Conservation (phyloP, 2,797 vertebrate genomes). For the Cirrhinus mrigala region DNA sequence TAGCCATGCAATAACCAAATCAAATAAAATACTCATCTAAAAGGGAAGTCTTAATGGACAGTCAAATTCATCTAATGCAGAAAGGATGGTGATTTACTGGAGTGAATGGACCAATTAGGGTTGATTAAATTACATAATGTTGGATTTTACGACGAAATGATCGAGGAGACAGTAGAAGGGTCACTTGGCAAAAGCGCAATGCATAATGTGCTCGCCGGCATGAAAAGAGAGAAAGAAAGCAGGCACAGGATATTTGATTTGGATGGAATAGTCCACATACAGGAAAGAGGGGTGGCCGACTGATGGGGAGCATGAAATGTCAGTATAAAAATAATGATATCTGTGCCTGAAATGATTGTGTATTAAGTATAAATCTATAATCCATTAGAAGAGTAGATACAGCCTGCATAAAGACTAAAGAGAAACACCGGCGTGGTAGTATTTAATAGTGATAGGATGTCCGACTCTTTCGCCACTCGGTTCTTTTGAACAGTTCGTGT, state of each 20-base stretch:
- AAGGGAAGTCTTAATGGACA: background rate
- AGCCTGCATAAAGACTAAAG: background rate
- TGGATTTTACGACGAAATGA: constrained; percentile 21
- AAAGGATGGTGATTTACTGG: background rate
- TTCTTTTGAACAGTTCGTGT: constrained; percentile 7
- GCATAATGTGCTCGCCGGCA: background rate
- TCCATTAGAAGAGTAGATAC: background rate
- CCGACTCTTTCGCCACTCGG: background rate
- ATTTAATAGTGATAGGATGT: background rate
- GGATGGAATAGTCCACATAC: constrained; percentile 53
- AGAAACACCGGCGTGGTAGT: background rate
- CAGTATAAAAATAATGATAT: background rate
- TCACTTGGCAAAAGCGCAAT: constrained; percentile 1
- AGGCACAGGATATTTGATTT: constrained; percentile 31
- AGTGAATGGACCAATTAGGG: constrained; percentile 7
- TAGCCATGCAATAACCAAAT: constrained; percentile 1
- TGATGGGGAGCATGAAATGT: background rate
- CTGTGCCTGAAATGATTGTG: background rate
- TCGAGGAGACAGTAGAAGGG: background rate
- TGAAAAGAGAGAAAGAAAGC: background rate
- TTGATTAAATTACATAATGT: constrained; percentile 6
- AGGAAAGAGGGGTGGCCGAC: constrained; percentile 31
- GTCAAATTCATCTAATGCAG: background rate
- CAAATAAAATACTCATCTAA: background rate
- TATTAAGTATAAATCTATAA: background rate